These are phyloP conservation scores for Diplogasteroides magnus DNA, from an alignment of 1,140 invertebrate species.

Conservation along the genomic window DNA sequence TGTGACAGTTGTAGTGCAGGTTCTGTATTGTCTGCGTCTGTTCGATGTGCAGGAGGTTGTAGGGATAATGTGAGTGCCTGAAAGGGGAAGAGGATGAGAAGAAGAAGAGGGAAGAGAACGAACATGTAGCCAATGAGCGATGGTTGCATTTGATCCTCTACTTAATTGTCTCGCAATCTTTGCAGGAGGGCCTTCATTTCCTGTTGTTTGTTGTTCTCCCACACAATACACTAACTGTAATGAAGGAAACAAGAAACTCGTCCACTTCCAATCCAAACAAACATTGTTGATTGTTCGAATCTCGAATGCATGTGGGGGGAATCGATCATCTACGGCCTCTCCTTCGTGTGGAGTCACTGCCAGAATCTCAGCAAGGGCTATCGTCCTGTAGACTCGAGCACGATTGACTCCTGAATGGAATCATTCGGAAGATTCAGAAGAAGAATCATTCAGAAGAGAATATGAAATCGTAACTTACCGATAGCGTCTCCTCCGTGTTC, in stretches of 20 bases:
- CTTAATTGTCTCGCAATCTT: slow-evolving; percentile 43
- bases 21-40: slow-evolving; percentile 44
- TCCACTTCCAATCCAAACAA: too few relatives aligned
- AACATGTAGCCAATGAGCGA: slow-evolving; percentile 47
- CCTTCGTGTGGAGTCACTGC: slow-evolving; percentile 46
- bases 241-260: slow-evolving; percentile 54
- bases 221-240: slow-evolving; percentile 46
- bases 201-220: slow-evolving; percentile 47
- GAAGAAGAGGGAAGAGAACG: background rate
- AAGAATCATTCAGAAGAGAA: slow-evolving; percentile 7
- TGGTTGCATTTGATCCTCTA: slow-evolving; percentile 31
- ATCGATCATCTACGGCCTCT: slow-evolving; percentile 31
- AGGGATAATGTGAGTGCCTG: slow-evolving; percentile 42
- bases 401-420: slow-evolving; percentile 44
- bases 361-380: slow-evolving; percentile 48
- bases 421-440: background rate
- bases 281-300: slow-evolving; percentile 12
- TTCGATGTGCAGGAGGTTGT: slow-evolving; percentile 45
- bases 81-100: slow-evolving; percentile 18
- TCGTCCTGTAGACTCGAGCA: slow-evolving; percentile 45
- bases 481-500: slow-evolving; percentile 52
- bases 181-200: slow-evolving; percentile 31
- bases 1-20: slow-evolving; percentile 52
- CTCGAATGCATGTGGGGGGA: slow-evolving; percentile 28
- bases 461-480: background rate